These are phyloP conservation scores for Rhagophthalmus giganteus DNA, from an alignment of 2,888 invertebrate genomes.

Conservation along the genomic window DNA sequence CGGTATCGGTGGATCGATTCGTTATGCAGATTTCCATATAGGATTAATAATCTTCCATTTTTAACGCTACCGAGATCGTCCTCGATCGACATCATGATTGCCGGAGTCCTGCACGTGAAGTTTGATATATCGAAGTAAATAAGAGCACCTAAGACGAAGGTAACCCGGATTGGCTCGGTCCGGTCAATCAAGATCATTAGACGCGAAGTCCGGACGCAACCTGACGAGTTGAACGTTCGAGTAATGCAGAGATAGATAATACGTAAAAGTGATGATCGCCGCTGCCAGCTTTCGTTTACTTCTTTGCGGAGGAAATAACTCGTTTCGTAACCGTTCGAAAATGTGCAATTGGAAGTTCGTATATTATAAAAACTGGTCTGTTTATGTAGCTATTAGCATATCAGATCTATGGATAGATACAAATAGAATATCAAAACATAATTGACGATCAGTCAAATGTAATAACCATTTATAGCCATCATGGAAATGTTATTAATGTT, in stretches of 20 bases:
- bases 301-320: too few species aligned
- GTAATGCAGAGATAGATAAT: slow-evolving; percentile 27
- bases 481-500: too few species aligned
- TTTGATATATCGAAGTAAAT: slow-evolving; percentile 27
- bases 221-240: slow-evolving; percentile 29
- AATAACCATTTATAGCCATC: too few species aligned
- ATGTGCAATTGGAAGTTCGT: too few species aligned
- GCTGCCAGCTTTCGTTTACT: slow-evolving; percentile 14
- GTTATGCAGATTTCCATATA: slow-evolving; percentile 23
- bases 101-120: slow-evolving; percentile 26
- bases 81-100: slow-evolving; percentile 16
- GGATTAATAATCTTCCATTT: slow-evolving; percentile 22
- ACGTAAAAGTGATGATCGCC: slow-evolving; percentile 17
- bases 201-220: slow-evolving; percentile 25
- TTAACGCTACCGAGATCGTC: slow-evolving; percentile 19
- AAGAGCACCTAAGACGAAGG: slow-evolving; percentile 25
- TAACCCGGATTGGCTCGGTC: slow-evolving; percentile 28
- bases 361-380: too few species aligned
- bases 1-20: slow-evolving; percentile 20
- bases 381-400: background rate
- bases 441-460: slow-evolving; percentile 2
- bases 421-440: slow-evolving; percentile 11
- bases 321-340: too few species aligned
- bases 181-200: slow-evolving; percentile 32
- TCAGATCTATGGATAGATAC: background rate